A percentile compares a stretch with the other conserved stretches of the same genome.
Conservation (phyloP, 2,797 vertebrate genomes). For the Darevskia mixta region DNA sequence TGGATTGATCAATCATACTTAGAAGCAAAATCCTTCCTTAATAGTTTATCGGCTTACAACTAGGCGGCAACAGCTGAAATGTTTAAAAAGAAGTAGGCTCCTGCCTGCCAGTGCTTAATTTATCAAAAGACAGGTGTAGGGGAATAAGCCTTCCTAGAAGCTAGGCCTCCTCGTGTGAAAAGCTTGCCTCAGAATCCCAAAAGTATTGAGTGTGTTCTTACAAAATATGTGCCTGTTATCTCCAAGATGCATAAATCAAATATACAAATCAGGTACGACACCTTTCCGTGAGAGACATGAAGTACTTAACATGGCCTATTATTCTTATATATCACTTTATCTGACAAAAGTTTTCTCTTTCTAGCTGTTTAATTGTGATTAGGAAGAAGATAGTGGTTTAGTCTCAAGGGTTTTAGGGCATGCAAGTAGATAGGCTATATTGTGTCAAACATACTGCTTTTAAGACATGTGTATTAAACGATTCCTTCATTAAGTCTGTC, state of each 20-base stretch:
- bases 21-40: slow-evolving; percentile 44
- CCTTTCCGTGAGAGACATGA: background rate
- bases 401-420: too few species aligned
- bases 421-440: background rate
- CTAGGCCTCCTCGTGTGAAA: slow-evolving; percentile 32
- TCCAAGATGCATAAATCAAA: slow-evolving; percentile 11
- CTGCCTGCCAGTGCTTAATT: slow-evolving; percentile 42
- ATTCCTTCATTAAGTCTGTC: background rate
- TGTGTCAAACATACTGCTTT: background rate
- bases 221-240: background rate
- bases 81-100: slow-evolving; percentile 34
- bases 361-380: background rate
- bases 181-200: slow-evolving; percentile 22
- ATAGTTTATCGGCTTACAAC: slow-evolving; percentile 45
- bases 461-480: background rate
- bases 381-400: background rate
- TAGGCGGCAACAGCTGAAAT: slow-evolving; percentile 33
- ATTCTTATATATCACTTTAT: background rate
- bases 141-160: slow-evolving; percentile 27
- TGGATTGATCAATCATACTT: slow-evolving; percentile 51
- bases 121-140: slow-evolving; percentile 38
- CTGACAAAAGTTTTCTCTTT: background rate
- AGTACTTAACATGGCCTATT: background rate
- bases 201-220: background rate
- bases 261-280: background rate